A percentile compares a stretch with the other conserved stretches of the same genome.
Evolutionary conservation across 1,140 invertebrate genomes (phyloP).

Genomic region (Drosophila sp.): DNA sequence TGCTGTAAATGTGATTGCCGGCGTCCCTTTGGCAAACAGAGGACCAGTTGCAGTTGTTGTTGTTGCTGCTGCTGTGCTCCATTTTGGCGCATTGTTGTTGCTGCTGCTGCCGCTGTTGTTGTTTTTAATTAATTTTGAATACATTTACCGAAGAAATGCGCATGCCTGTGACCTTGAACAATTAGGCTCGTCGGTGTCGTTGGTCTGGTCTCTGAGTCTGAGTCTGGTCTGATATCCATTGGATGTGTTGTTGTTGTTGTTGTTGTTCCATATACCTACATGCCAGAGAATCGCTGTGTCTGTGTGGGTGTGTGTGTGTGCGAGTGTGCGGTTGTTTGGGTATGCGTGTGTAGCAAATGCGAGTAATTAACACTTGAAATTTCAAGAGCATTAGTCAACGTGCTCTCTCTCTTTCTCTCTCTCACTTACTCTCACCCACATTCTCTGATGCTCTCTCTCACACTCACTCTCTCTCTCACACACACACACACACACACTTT

Average conservation of each 20-base stretch:
- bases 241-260: not conserved
- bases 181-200: slow-evolving; percentile 60
- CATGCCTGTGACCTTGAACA: slow-evolving; percentile 77
- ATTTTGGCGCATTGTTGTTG: slow-evolving; percentile 50
- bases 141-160: slow-evolving; percentile 67
- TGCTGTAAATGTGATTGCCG: slow-evolving; percentile 17
- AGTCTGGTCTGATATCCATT: slow-evolving; percentile 48
- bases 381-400: slow-evolving; percentile 70
- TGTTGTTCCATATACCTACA: slow-evolving; percentile 63
- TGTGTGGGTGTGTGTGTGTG: slow-evolving; percentile 15
- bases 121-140: slow-evolving; percentile 75
- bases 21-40: slow-evolving; percentile 9
- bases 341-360: slow-evolving; percentile 54
- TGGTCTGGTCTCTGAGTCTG: slow-evolving; percentile 12
- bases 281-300: not conserved
- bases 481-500: slow-evolving; percentile 1
- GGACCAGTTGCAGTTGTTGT: slow-evolving; percentile 8
- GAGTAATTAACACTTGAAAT: slow-evolving; percentile 76
- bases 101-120: slow-evolving; percentile 21
- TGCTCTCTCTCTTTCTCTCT: slow-evolving; percentile 23
- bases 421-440: slow-evolving; percentile 18
- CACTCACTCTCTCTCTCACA: slow-evolving; percentile 4
- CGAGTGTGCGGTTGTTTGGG: slow-evolving; percentile 16
- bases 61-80: slow-evolving; percentile 26
- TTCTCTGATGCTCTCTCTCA: not conserved